Percentiles rank a stretch among this genome's conserved stretches.
Conservation (phyloP, 2,888 invertebrate genomes). For the Cephus runcator region DNA sequence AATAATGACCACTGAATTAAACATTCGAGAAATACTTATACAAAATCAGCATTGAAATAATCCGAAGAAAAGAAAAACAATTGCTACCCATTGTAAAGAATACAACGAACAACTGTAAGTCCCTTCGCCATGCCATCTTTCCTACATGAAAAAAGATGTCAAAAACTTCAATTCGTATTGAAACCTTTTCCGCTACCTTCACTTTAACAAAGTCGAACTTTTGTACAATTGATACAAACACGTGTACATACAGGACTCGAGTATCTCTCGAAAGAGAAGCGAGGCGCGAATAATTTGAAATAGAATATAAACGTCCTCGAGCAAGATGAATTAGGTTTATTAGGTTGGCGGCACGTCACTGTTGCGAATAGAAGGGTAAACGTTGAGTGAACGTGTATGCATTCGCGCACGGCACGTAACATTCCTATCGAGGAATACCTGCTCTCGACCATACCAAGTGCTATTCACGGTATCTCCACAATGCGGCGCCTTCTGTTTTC, state of each 20-base stretch:
- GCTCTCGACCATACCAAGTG: background rate
- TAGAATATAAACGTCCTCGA: background rate
- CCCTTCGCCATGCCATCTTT: background rate
- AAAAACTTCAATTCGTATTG: background rate
- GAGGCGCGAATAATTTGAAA: background rate
- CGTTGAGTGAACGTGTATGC: background rate
- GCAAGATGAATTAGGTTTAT: background rate
- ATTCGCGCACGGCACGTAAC: background rate
- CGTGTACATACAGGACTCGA: background rate
- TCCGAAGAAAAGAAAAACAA: background rate
- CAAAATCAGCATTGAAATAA: background rate
- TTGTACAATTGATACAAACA: background rate
- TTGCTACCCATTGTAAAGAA: background rate
- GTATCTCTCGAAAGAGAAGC: background rate
- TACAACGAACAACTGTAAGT: background rate
- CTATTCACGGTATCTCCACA: constrained; percentile 17
- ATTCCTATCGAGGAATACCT: background rate
- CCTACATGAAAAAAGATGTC: background rate
- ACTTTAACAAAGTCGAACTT: background rate
- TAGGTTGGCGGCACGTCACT: background rate
- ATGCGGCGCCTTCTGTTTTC: constrained; percentile 29
- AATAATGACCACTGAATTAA: background rate
- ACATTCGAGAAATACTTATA: background rate
- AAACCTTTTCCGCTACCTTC: background rate
- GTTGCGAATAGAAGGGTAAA: background rate